Evolutionary conservation across 2,888 invertebrate genomes (phyloP), one percentile per base, ranked within the genome.

Genomic region (Synanthedon formicaeformis): DNA sequence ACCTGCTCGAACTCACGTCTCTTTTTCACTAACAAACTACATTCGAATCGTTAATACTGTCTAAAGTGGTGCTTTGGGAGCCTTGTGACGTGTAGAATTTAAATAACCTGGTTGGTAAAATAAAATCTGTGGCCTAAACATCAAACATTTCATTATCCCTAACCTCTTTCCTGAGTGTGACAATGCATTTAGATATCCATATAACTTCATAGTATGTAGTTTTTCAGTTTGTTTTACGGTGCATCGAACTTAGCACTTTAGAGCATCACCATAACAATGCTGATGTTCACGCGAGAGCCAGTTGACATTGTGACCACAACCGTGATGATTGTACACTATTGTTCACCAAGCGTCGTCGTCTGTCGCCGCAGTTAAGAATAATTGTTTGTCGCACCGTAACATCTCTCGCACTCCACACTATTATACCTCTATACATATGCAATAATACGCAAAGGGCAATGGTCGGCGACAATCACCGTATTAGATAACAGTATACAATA

Each of bases 211-310:
- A 34, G 2, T 34, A 8, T 57, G 58, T 58, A 59, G 57, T 62
- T 60, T 56, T 63, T 69, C 71, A 76, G 80, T 86, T 34, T 81
- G 83, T 83, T 81, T 76, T 67, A 63, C 64, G 61, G 79, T 73
- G 66, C 75, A 71, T 75, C 75, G 76, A 79, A 77, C 77, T 66
- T 70, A 66, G 68, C 72, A 70, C 61, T 67, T 61, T 64, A 60
- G 62, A 71, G 64, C 68, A 83, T 83, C 79, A 81, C 74, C 82
- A 85, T 83, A 78, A 86, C 84, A 86, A 85, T 81, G 67, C 71
- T 67, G 62, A 66, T 66, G 71, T 75, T 72, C 76, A 75, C 70
- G 71, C 72, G 69, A 73, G 78, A 81, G 79, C 75, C 81, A 73
- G 81, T 80, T 76, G 84, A 80, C 84, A 78, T 76, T 60, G 67